These are phyloP conservation scores for Drosophila tristis DNA, from an alignment of 1,140 invertebrate species.

Conservation along the genomic window DNA sequence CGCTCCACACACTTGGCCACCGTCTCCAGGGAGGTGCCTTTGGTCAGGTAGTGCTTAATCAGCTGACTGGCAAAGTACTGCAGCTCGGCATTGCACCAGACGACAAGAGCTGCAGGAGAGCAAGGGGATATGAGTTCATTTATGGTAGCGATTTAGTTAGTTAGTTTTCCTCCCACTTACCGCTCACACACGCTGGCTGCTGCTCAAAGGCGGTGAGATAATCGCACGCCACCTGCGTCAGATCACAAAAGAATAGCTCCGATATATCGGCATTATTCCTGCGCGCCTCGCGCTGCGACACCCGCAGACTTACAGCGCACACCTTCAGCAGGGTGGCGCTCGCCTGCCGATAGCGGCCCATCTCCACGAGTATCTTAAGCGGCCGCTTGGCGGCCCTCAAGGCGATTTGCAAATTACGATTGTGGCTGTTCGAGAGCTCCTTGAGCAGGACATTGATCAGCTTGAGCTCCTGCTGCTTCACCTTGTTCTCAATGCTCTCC, in stretches of 20 bases:
- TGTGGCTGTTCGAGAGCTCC: slow-evolving; percentile 94
- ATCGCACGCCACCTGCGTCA: slow-evolving; percentile 81
- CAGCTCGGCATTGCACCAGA: slow-evolving; percentile 96
- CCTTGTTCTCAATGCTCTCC: slow-evolving; percentile 84
- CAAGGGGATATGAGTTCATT: too few species aligned
- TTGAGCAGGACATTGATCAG: slow-evolving; percentile 94
- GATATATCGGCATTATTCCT: slow-evolving; percentile 82
- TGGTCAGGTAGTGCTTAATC: slow-evolving; percentile 95
- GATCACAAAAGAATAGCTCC: slow-evolving; percentile 81
- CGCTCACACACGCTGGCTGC: slow-evolving; percentile 79
- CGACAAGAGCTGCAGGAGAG: slow-evolving; percentile 89
- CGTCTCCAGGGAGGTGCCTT: slow-evolving; percentile 92
- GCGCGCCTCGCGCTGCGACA: slow-evolving; percentile 78
- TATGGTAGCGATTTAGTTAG: not conserved
- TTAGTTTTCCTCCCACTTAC: slow-evolving; percentile 40
- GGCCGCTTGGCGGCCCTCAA: slow-evolving; percentile 93
- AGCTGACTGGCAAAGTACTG: slow-evolving; percentile 92
- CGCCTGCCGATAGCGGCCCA: slow-evolving; percentile 77
- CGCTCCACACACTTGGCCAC: slow-evolving; percentile 94
- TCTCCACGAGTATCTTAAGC: slow-evolving; percentile 91
- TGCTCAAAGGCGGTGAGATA: slow-evolving; percentile 77
- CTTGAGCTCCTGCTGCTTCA: slow-evolving; percentile 90
- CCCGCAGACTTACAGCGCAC: slow-evolving; percentile 70
- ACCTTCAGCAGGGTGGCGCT: slow-evolving; percentile 75
- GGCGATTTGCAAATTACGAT: slow-evolving; percentile 96